Percentiles rank a stretch among this genome's conserved stretches.
Evolutionary conservation across 2,888 invertebrate genomes (phyloP).

Genomic region (Tanytarsus gracilentus): DNA sequence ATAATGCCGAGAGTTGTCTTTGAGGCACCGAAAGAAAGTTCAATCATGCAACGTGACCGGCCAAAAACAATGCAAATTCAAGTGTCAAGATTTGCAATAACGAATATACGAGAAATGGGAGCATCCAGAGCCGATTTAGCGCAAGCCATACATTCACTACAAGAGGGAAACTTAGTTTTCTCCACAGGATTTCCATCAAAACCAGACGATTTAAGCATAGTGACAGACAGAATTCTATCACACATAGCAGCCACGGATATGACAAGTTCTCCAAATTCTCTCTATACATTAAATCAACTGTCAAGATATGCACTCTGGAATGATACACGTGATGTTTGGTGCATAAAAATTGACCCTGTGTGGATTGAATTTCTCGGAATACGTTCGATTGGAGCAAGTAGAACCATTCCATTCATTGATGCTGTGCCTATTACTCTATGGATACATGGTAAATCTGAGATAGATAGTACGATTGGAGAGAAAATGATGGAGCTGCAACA

Average conservation of each 20-base stretch:
- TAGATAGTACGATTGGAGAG: constrained; percentile 12
- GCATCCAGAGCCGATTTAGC: constrained; percentile 69
- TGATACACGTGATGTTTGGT: constrained; percentile 83
- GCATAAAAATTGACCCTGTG: constrained; percentile 75
- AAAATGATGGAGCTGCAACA: constrained; percentile 15
- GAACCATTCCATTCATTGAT: constrained; percentile 71
- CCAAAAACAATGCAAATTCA: constrained; percentile 71
- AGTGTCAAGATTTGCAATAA: constrained; percentile 48
- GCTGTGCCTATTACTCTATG: constrained; percentile 82
- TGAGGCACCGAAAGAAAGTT: constrained; percentile 61
- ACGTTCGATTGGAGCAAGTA: constrained; percentile 60
- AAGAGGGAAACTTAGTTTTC: constrained; percentile 64
- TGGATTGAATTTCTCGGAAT: constrained; percentile 90
- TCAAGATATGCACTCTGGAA: constrained; percentile 59
- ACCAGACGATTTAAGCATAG: constrained; percentile 60
- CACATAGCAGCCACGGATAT: constrained; percentile 49
- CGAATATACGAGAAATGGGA: constrained; percentile 53
- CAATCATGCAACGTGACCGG: constrained; percentile 73
- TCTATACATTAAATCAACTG: constrained; percentile 38
- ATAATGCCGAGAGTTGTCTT: constrained; percentile 79
- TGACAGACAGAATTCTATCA: constrained; percentile 71
- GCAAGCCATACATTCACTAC: constrained; percentile 66
- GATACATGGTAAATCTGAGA: constrained; percentile 47
- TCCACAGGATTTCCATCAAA: constrained; percentile 70
- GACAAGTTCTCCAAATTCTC: constrained; percentile 29